Percentiles rank a stretch among this genome's conserved stretches.
Conservation (phyloP, 92 coral and sea anemone species). For the Diadumene lineata region DNA sequence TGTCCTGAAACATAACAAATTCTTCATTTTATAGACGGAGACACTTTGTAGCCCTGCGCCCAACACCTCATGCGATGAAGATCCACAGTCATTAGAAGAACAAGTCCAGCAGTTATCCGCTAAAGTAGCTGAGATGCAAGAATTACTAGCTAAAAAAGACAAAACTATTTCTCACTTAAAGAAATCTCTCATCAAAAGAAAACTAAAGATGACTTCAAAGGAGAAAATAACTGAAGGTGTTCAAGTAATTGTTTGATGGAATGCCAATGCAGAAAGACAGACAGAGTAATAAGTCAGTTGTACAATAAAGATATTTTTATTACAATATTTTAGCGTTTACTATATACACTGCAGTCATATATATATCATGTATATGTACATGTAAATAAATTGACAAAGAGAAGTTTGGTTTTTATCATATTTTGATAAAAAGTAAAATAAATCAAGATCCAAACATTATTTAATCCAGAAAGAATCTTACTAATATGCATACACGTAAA, state of each 20-base stretch:
- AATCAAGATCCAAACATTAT: no score
- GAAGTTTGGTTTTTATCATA: background rate
- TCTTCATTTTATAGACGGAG: conserved; percentile 9
- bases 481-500: background rate
- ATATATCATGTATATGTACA: conserved; percentile 1
- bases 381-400: background rate
- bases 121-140: conserved; percentile 72
- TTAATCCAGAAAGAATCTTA: background rate
- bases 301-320: no score
- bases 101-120: conserved; percentile 66
- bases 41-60: background rate
- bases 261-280: no score
- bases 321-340: background rate
- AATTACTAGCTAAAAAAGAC: conserved; percentile 66
- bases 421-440: background rate
- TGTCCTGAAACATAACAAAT: no score
- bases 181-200: conserved; percentile 71
- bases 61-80: conserved; percentile 30
- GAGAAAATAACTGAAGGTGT: conserved; percentile 47
- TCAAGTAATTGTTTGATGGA: conserved; percentile 58
- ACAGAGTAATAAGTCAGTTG: background rate
- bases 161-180: conserved; percentile 61
- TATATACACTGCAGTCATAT: background rate
- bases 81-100: conserved; percentile 52
- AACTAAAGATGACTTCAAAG: conserved; percentile 42